These are phyloP conservation scores for Thamnophis elegans DNA, from an alignment of 2,797 vertebrate species.

Conservation along the genomic window DNA sequence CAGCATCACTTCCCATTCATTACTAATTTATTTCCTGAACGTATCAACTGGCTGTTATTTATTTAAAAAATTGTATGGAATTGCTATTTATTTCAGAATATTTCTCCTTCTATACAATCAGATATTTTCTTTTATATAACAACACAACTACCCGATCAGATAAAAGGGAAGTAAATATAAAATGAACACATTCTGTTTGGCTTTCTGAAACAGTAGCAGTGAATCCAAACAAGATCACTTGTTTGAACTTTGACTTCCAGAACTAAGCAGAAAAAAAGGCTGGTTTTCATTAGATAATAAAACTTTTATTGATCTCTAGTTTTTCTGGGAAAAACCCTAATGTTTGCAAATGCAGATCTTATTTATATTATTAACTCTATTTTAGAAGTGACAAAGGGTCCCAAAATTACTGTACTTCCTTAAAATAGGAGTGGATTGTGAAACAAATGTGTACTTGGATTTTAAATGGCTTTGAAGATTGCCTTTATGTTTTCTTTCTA, in stretches of 20 bases:
- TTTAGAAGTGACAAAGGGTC: conserved; percentile 51
- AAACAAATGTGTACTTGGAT: conserved; percentile 68
- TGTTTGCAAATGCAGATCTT: conserved; percentile 31
- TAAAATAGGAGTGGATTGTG: conserved; percentile 45
- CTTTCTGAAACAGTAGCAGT: neutral
- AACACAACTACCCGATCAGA: neutral
- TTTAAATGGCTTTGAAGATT: conserved; percentile 65
- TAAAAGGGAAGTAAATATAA: neutral
- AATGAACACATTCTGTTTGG: neutral
- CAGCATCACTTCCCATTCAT: neutral
- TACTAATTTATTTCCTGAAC: neutral
- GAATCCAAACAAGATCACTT: neutral
- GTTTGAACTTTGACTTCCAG: neutral
- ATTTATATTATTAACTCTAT: conserved; percentile 49
- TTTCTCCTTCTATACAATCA: neutral
- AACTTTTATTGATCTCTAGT: conserved; percentile 13
- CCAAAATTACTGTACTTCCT: conserved; percentile 41
- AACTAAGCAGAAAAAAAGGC: neutral
- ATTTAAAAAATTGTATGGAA: neutral
- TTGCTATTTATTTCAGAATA: neutral
- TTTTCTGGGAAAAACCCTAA: neutral
- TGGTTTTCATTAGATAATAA: neutral
- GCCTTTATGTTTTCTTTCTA: conserved; percentile 61
- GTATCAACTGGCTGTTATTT: neutral
- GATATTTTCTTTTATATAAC: neutral